These are phyloP conservation scores for Venustaconcha ellipsiformis DNA, from an alignment of 1,140 invertebrate species.

Conservation along the genomic window DNA sequence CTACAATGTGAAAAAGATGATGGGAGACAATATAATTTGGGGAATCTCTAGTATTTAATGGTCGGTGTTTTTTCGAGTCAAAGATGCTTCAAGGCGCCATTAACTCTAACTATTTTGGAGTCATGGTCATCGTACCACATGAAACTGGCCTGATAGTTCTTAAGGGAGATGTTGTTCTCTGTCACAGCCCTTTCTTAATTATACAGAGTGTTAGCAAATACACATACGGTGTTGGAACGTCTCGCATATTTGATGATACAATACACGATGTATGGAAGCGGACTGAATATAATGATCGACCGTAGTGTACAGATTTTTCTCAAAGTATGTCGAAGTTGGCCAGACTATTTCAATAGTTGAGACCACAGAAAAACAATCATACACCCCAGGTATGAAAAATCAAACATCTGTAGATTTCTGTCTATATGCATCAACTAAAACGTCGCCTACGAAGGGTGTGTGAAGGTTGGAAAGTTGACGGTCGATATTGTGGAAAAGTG, in stretches of 20 bases:
- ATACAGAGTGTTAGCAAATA: not conserved
- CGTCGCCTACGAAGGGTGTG: conserved; percentile 1
- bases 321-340: not conserved
- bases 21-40: not conserved
- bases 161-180: conserved; percentile 23
- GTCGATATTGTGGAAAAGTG: not conserved
- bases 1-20: too few species aligned
- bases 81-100: conserved; percentile 10
- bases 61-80: conserved; percentile 10
- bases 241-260: not conserved
- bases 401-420: not conserved
- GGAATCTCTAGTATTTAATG: conserved; percentile 3
- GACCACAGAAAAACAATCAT: not conserved
- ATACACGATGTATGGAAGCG: not conserved
- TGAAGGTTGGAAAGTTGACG: not conserved
- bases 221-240: conserved; percentile 1
- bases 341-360: not conserved
- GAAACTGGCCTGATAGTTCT: conserved; percentile 21
- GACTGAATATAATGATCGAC: not conserved
- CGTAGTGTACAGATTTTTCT: not conserved
- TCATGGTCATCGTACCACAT: conserved; percentile 15
- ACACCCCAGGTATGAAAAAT: not conserved
- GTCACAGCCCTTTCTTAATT: conserved; percentile 18
- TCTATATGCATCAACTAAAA: not conserved
- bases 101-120: not conserved